Evolutionary conservation across 35 echinoderm and acorn worm species (phyloP), one percentile per base, ranked within the genome.

Genomic region (Eucidaris tribuloides): DNA sequence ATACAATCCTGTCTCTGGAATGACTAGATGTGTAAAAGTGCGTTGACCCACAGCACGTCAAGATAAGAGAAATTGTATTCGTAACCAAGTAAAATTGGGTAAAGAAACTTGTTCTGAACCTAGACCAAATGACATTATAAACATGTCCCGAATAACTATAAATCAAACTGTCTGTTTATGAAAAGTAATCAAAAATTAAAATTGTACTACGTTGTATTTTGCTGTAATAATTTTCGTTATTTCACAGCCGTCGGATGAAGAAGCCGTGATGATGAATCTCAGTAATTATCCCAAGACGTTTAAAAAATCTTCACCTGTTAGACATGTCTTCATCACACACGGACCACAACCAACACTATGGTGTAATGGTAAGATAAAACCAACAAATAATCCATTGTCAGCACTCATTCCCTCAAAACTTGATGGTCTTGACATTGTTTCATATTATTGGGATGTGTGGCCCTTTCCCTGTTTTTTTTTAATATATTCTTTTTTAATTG

Each of bases 311-410:
- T 32, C 9, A 14, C 0, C 61, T 44, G 4, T 40, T 42, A 74
- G 68, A 44, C 68, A 74, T 25, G 22, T 74, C 20, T 18, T 74
- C 38, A 74, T 74, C 20, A 74, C 68, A 7, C 68, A 74, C n/a
- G 34, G 68, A 35, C 30, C 68, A 41, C 68, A 74, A 44, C 68
- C 68, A 6, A 74, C 68, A 42, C 14, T 74, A 18, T 74, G 68
- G 68, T 74, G 68, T 20, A 18, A 74, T 38, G 68, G 68, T 74
- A 74, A 41, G 36, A 2, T 52, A n/a, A n/a, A n/a, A n/a, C n/a
- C n/a, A n/a, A n/a, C n/a, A n/a, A n/a, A n/a, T n/a, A n/a, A n/a
- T n/a, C n/a, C n/a, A n/a, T n/a, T n/a, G n/a, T n/a, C n/a, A n/a
- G n/a, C n/a, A n/a, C n/a, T n/a, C n/a, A n/a, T 52, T n/a, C 48